Evolutionary conservation across 2,888 invertebrate species (phyloP), one percentile per base, ranked within the genome.

Genomic region (Leptura quadrifasciata): DNA sequence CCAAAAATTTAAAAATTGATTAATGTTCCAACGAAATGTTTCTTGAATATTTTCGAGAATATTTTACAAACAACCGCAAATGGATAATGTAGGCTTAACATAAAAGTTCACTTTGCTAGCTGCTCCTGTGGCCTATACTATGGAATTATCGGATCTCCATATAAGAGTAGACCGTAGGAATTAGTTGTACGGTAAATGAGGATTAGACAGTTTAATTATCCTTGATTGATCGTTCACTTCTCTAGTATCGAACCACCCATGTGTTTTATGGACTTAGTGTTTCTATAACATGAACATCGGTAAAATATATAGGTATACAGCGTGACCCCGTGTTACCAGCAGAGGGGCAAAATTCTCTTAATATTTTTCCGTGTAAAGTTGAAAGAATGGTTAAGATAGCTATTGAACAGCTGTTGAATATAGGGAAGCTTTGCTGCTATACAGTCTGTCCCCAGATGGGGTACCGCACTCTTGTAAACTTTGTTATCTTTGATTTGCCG

Each of bases 101-200:
- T 47, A 47, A 47, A 47, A 47, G 47, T n/a, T 47, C 15, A 5
- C 17, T 47, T n/a, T n/a, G 2, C 5, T 1, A n/a, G 5, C 47
- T 12, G 12, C 3, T 39, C 39, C 39, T 39, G 47, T n/a, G 2
- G n/a, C n/a, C 47, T n/a, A 47, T 47, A 0, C 47, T 3, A n/a
- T n/a, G n/a, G 47, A 47, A 39, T 63, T 39, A 20, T 63, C 18
- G 63, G 10, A 39, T 63, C 12, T 63, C 39, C 27, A 18, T 15
- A 21, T n/a, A 47, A 47, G 47, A 47, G 47, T 1, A 47, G 15
- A 5, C 12, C 39, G 35, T 9, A 39, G 35, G 63, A 47, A n/a
- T 47, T 47, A n/a, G 63, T 20, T 63, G 39, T 35, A 61, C 27
- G 61, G 39, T 63, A 63, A 63, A 63, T 39, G 39, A 63, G 63